Base-by-base conservation (phyloP, 2,888 invertebrate genomes). In the Cylindroiulus punctatus region DNA sequence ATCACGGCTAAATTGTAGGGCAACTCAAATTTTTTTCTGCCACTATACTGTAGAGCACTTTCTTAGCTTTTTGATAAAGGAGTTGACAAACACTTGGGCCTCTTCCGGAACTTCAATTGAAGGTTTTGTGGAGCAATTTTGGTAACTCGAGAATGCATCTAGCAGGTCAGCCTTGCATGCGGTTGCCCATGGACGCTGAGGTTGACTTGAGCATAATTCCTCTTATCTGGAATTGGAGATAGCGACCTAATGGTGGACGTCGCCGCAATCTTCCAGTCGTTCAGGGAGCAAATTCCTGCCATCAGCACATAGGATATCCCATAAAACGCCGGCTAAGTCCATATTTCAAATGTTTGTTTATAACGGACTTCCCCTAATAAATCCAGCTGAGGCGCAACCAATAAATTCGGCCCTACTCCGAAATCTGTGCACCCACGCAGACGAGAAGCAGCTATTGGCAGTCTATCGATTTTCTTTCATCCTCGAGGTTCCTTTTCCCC, bases 291-390 rank as follows among this genome's bases (percentile, higher is more conserved):
- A 65, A 65, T 65, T 65, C 65, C 65, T 65, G 2, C 65, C 10
- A 26, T 22, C 10, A 8, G 65, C 26, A 26, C 26, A 26, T 7
- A 26, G 65, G 26, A 65, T 65, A 65, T 65, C 65, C 65, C 65
- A 65, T 26, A 65, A n/a, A 26, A 65, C 65, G 0, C 8, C n/a
- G 26, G 65, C 65, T 26, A 65, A 26, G 65, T 65, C 65, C 65
- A 65, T 65, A 65, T 65, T 65, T 65, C 65, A 65, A 26, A 65
- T 26, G 65, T 65, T 65, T 65, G 65, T 65, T 65, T 65, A 65
- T 65, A 65, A 65, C 65, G 65, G 65, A 65, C 65, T 65, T 65
- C 65, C 65, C n/a, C n/a, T 65, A 65, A 65, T 65, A 65, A 65
- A 65, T 65, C 65, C 65, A 65, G 65, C 65, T 65, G 65, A 65